phyloP scores from a whole-genome alignment of 2,888 invertebrate genomes.

The Nematopogon swammerdamellus region DNA sequence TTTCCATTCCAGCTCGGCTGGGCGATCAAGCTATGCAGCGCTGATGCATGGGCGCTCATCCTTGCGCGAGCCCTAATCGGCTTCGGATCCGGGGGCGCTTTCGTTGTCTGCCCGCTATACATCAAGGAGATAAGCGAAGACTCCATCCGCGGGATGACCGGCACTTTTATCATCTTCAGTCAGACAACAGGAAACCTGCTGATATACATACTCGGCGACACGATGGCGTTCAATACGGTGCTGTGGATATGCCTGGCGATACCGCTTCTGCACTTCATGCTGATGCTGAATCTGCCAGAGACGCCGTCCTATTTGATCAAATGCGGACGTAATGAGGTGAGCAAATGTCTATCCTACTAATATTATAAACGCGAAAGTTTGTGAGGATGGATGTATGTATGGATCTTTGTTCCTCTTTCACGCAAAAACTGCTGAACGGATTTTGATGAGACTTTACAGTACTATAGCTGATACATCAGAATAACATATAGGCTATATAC shows the following conservation, averaged over 20 bases:
- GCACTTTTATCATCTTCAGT: constrained; percentile 45
- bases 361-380: no score
- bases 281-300: constrained; percentile 34
- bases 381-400: no score
- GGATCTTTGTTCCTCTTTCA: no score
- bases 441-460: no score
- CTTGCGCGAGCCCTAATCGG: constrained; percentile 41
- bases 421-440: no score
- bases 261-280: constrained; percentile 38
- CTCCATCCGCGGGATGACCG: constrained; percentile 46
- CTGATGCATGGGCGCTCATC: constrained; percentile 34
- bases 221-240: constrained; percentile 31
- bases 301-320: constrained; percentile 42
- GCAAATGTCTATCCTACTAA: no score
- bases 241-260: constrained; percentile 43
- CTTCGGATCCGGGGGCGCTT: constrained; percentile 42
- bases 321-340: constrained; percentile 35
- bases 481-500: no score
- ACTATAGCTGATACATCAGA: no score
- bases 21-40: constrained; percentile 32
- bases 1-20: constrained; percentile 43
- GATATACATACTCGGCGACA: constrained; percentile 38
- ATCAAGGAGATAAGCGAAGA: constrained; percentile 50
- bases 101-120: constrained; percentile 43
- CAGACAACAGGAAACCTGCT: constrained; percentile 42